phyloP scores from a whole-genome alignment of 2,797 vertebrate species.

The Odontamblyopus rebecca region DNA sequence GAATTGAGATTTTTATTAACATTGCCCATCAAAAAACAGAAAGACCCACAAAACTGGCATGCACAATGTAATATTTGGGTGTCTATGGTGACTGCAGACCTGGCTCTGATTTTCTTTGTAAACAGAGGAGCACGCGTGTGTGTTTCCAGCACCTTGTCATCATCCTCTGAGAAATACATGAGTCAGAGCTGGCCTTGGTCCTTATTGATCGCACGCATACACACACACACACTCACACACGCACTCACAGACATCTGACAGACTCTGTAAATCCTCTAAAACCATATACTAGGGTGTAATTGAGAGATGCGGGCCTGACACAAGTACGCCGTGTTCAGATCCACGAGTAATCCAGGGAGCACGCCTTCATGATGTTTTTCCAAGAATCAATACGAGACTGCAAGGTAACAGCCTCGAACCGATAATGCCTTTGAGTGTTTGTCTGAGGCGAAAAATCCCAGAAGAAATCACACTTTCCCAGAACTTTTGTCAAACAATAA shows the following conservation, averaged over 20 bases:
- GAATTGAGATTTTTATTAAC: not conserved
- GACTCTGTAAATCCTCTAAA: slow-evolving; percentile 40
- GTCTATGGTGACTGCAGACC: slow-evolving; percentile 8
- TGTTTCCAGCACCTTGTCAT: slow-evolving; percentile 46
- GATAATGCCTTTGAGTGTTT: slow-evolving; percentile 6
- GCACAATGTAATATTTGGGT: slow-evolving; percentile 4
- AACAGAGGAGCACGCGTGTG: slow-evolving; percentile 13
- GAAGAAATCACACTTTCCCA: not conserved
- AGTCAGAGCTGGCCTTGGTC: slow-evolving; percentile 60
- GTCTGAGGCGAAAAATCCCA: not conserved
- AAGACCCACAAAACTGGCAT: not conserved
- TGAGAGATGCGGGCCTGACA: slow-evolving; percentile 46
- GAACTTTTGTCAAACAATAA: slow-evolving; percentile 15
- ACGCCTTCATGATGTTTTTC: slow-evolving; percentile 49
- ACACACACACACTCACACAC: slow-evolving; percentile 17
- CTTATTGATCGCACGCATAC: slow-evolving; percentile 50
- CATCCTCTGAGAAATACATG: slow-evolving; percentile 57
- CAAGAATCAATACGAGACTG: slow-evolving; percentile 17
- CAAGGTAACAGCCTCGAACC: slow-evolving; percentile 19
- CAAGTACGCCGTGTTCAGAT: slow-evolving; percentile 28
- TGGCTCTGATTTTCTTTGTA: slow-evolving; percentile 12
- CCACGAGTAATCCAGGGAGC: slow-evolving; percentile 21
- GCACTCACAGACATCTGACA: slow-evolving; percentile 28
- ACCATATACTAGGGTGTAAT: slow-evolving; percentile 44
- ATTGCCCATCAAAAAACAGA: not conserved